These are phyloP conservation scores for Acestrorhynchus altus DNA, from an alignment of 2,797 vertebrate genomes.

Conservation along the genomic window DNA sequence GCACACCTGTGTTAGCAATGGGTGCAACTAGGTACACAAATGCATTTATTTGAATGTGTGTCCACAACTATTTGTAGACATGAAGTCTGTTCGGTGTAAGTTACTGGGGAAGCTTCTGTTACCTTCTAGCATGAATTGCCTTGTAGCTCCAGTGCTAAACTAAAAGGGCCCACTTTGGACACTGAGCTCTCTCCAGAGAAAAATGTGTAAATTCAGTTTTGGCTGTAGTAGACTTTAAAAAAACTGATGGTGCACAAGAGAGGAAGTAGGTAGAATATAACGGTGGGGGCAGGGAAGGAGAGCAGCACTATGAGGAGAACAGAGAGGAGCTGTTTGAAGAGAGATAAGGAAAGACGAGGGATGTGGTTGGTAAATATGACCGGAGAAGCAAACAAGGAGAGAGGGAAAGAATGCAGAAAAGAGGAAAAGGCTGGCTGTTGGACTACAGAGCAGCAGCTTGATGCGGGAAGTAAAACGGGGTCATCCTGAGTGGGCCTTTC, in stretches of 20 bases:
- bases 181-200: not conserved
- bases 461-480: not conserved
- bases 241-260: not conserved
- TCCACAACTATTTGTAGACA: too few species aligned
- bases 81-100: too few species aligned
- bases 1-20: too few species aligned
- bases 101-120: too few species aligned
- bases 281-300: not conserved
- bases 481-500: not conserved
- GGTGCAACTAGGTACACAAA: too few species aligned
- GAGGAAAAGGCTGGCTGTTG: not conserved
- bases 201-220: not conserved
- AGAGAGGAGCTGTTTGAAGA: not conserved
- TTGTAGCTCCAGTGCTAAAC: too few species aligned
- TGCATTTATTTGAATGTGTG: too few species aligned
- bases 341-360: not conserved
- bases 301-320: not conserved
- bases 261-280: conserved; percentile 58
- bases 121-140: too few species aligned
- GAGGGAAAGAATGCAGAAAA: not conserved
- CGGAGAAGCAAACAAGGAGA: conserved; percentile 11
- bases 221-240: not conserved
- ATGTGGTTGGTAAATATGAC: not conserved
- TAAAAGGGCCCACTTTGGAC: not conserved
- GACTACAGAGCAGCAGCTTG: not conserved